These are phyloP conservation scores for Martes martes DNA, from an alignment of 2,113 vertebrate species.

Conservation along the genomic window DNA sequence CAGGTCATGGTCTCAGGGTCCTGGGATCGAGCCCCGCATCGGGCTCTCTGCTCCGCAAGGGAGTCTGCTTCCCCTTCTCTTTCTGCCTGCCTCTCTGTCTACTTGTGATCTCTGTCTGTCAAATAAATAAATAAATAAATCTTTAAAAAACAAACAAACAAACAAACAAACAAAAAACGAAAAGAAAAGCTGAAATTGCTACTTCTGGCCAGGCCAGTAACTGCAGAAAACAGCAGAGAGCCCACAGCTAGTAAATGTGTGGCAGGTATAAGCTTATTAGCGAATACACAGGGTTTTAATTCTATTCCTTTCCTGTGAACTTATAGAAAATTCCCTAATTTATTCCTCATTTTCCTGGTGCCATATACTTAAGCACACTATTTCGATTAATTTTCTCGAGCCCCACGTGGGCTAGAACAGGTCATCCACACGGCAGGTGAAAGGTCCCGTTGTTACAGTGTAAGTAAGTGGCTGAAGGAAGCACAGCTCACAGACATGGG, in stretches of 20 bases:
- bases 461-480: background rate
- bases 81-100: too few relatives aligned
- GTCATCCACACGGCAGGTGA: background rate
- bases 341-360: background rate
- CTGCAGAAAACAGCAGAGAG: background rate
- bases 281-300: background rate
- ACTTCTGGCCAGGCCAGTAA: background rate
- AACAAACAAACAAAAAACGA: too few relatives aligned
- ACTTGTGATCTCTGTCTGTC: too few relatives aligned
- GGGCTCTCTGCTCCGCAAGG: too few relatives aligned
- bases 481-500: too few relatives aligned
- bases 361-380: background rate
- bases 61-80: too few relatives aligned
- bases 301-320: background rate
- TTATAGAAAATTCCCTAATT: background rate
- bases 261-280: accelerated
- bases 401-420: accelerated
- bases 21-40: too few relatives aligned
- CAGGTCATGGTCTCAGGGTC: too few relatives aligned
- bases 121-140: too few relatives aligned
- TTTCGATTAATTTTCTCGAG: background rate
- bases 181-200: background rate
- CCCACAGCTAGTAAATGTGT: background rate
- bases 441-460: too few relatives aligned
- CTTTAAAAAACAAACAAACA: too few relatives aligned